phyloP scores from a whole-genome alignment of 2,113 vertebrate genomes.

The Quiscalus mexicanus region DNA sequence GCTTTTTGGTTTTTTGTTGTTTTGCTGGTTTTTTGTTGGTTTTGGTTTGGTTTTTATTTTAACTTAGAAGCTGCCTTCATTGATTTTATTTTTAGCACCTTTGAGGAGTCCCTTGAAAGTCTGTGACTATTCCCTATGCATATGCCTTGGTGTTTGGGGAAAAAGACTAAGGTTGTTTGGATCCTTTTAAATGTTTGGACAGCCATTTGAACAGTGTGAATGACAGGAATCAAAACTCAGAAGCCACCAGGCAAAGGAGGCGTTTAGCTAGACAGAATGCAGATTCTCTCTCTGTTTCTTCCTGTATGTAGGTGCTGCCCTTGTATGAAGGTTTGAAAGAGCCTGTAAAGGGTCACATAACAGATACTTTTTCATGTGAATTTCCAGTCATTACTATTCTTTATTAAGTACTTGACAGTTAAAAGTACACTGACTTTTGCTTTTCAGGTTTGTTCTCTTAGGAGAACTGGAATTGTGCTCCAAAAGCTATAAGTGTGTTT shows the following conservation, averaged over 20 bases:
- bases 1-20: too few species aligned
- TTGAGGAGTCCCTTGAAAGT: not conserved
- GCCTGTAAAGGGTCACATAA: not conserved
- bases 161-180: not conserved
- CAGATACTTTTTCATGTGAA: not conserved
- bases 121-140: not conserved
- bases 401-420: not conserved
- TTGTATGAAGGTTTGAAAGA: not conserved
- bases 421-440: not conserved
- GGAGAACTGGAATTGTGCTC: not conserved
- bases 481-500: not conserved
- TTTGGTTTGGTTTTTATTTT: not conserved
- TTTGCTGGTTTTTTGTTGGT: not conserved
- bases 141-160: not conserved
- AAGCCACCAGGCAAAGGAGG: not conserved
- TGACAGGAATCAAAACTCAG: not conserved
- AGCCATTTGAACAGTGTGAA: not conserved
- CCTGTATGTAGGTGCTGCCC: not conserved
- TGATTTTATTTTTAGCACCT: not conserved
- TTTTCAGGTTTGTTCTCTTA: not conserved
- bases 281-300: not conserved
- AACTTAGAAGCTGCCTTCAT: not conserved
- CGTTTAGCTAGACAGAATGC: not conserved
- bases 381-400: not conserved
- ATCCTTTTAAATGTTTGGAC: not conserved